These are phyloP conservation scores for Rhaphigaster nebulosa DNA, from an alignment of 2,888 invertebrate genomes.

Conservation along the genomic window DNA sequence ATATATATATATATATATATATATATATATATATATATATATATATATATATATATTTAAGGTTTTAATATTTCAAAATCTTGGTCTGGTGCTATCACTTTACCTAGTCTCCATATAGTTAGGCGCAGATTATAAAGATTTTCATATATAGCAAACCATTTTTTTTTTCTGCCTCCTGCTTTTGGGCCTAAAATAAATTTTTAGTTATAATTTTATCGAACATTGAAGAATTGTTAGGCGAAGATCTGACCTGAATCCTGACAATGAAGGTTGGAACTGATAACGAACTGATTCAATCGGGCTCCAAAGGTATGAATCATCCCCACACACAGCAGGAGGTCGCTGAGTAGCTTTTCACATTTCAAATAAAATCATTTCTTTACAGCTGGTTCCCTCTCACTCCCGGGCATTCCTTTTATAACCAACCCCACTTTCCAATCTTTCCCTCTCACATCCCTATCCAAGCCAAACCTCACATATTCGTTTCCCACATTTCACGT, in stretches of 20 bases:
- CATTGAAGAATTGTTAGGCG: background rate
- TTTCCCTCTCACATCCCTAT: background rate
- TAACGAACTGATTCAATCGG: slow-evolving; percentile 8
- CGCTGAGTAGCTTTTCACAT: slow-evolving; percentile 31
- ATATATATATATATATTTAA: too few relatives aligned
- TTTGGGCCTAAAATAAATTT: too few relatives aligned
- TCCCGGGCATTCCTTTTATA: background rate
- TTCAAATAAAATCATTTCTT: slow-evolving; percentile 39
- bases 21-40: too few relatives aligned
- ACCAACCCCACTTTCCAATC: background rate
- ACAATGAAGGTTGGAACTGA: background rate
- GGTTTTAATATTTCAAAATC: too few relatives aligned
- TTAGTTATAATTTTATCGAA: background rate
- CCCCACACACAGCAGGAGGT: background rate
- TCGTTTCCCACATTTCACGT: background rate
- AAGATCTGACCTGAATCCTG: background rate
- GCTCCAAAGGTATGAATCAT: background rate
- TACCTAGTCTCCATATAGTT: too few relatives aligned
- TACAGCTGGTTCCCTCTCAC: background rate
- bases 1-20: too few relatives aligned
- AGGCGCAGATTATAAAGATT: too few relatives aligned
- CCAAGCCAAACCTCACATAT: background rate
- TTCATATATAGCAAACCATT: too few relatives aligned
- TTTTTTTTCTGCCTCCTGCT: too few relatives aligned
- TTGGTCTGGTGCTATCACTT: too few relatives aligned